A percentile compares a stretch with the other conserved stretches of the same genome.
Conservation (phyloP, 2,888 invertebrate species). For the Nymphalis polychloros region DNA sequence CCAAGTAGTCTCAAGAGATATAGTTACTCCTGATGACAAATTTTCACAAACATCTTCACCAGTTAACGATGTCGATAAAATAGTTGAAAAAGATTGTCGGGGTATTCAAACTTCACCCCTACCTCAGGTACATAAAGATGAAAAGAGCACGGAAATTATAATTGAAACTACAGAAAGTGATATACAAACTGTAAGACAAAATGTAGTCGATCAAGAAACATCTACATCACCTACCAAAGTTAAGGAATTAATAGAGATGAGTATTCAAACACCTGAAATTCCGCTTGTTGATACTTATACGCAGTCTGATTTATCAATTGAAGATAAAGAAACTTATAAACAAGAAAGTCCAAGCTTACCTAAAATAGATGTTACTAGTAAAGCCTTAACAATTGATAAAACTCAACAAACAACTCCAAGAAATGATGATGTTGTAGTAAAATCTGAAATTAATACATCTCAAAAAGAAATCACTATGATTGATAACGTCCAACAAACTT, state of each 20-base stretch:
- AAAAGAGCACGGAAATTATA: slow-evolving; percentile 66
- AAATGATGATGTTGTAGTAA: slow-evolving; percentile 36
- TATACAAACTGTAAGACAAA: slow-evolving; percentile 64
- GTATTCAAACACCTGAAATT: slow-evolving; percentile 68
- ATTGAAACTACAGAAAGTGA: slow-evolving; percentile 67
- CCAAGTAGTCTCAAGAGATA: slow-evolving; percentile 76
- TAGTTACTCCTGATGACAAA: slow-evolving; percentile 66
- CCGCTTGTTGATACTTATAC: slow-evolving; percentile 63
- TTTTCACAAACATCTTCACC: slow-evolving; percentile 77
- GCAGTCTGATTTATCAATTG: slow-evolving; percentile 65
- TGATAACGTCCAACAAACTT: slow-evolving; percentile 78
- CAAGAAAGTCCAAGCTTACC: slow-evolving; percentile 17
- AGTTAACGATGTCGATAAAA: slow-evolving; percentile 43
- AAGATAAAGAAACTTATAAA: slow-evolving; percentile 45
- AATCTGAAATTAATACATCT: slow-evolving; percentile 33
- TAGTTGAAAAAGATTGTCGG: slow-evolving; percentile 60
- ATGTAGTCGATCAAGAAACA: slow-evolving; percentile 65
- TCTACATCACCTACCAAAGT: slow-evolving; percentile 63
- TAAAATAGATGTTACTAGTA: slow-evolving; percentile 15
- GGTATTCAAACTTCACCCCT: slow-evolving; percentile 82
- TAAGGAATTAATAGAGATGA: slow-evolving; percentile 59
- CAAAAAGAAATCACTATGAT: slow-evolving; percentile 43
- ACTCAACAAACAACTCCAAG: slow-evolving; percentile 53
- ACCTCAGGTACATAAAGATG: slow-evolving; percentile 56
- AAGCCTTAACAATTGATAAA: slow-evolving; percentile 39